phyloP scores from a whole-genome alignment of 1,140 invertebrate genomes.

The Cydia amplana region DNA sequence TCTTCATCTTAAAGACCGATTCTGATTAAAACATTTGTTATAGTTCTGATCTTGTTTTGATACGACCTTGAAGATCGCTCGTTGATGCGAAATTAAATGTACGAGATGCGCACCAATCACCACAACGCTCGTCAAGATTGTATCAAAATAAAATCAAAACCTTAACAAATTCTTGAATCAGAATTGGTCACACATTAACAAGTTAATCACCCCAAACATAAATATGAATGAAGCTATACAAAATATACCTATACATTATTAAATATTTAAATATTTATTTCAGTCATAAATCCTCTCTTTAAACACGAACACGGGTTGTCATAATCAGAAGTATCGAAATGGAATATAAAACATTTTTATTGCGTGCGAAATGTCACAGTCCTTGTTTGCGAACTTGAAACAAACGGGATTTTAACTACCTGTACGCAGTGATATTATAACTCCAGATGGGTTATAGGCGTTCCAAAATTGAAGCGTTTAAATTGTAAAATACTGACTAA shows the following conservation, averaged over 20 bases:
- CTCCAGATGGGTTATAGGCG: too few relatives aligned
- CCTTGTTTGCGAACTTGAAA: constrained; percentile 8
- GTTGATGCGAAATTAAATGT: too few relatives aligned
- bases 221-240: constrained; percentile 26
- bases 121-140: too few relatives aligned
- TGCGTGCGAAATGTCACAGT: constrained; percentile 29
- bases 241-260: constrained; percentile 8
- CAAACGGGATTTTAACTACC: neutral
- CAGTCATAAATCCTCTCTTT: neutral
- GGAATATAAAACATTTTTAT: constrained; percentile 28
- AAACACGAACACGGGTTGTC: constrained; percentile 4
- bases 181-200: constrained; percentile 12
- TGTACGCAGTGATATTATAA: too few relatives aligned
- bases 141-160: too few relatives aligned
- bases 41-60: too few relatives aligned
- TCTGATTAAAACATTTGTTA: too few relatives aligned
- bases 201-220: constrained; percentile 31
- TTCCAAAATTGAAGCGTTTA: too few relatives aligned
- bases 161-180: too few relatives aligned
- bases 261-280: constrained; percentile 22
- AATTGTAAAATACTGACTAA: too few relatives aligned
- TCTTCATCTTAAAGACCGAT: neutral
- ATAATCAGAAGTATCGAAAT: constrained; percentile 25
- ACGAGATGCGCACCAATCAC: too few relatives aligned
- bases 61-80: too few relatives aligned